Percentiles rank a stretch among this genome's conserved stretches.
Evolutionary conservation across 1,140 invertebrate genomes (phyloP).

Genomic region (Calephelis virginiensis): DNA sequence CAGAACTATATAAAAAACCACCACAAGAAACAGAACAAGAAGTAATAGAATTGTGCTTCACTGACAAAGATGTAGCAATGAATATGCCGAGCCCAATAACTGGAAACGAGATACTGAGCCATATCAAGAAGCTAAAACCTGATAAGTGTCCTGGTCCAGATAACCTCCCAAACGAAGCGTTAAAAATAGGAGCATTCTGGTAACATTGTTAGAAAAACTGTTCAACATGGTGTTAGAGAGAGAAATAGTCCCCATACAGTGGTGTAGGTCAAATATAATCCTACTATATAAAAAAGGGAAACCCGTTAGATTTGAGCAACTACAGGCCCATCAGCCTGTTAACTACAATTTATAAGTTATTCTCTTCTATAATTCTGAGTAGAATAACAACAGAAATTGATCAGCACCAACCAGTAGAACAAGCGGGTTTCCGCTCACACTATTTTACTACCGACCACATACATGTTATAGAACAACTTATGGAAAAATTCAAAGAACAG

Average conservation of each 20-base stretch:
- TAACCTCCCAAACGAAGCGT: background rate
- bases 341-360: constrained; percentile 1
- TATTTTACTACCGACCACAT: background rate
- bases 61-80: background rate
- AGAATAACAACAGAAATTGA: constrained; percentile 4
- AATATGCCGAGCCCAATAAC: background rate
- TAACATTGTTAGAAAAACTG: background rate
- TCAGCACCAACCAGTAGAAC: no score
- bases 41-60: background rate
- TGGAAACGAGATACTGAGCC: background rate
- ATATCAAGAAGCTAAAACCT: background rate
- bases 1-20: constrained; percentile 1
- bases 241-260: background rate
- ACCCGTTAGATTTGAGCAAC: background rate
- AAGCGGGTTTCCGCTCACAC: constrained; percentile 10
- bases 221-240: background rate
- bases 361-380: constrained; percentile 4
- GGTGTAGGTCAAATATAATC: background rate
- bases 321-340: background rate
- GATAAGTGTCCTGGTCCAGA: background rate
- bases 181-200: background rate
- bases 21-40: background rate
- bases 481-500: no score
- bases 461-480: no score
- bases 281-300: constrained; percentile 4